Conservation (phyloP, 1,140 invertebrate species). For the Tetragnatha versicolor region DNA sequence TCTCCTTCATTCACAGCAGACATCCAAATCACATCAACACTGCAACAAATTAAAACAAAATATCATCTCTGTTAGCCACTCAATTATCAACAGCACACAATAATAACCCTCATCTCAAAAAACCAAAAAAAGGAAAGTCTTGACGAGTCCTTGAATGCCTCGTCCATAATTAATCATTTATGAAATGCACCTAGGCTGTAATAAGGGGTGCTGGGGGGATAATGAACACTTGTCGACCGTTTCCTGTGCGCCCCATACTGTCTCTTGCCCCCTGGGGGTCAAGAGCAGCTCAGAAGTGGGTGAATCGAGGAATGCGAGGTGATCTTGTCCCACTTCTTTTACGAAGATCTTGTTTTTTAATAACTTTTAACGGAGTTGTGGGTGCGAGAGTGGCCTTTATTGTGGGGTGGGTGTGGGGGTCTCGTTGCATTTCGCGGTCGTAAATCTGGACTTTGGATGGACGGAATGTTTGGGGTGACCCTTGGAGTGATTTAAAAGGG, state of each 20-base stretch:
- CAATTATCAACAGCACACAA: no score
- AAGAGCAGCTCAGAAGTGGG: conserved; percentile 11
- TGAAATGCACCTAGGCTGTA: conserved; percentile 48
- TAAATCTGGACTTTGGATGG: conserved; percentile 3
- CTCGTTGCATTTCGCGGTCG: conserved; percentile 17
- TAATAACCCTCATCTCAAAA: neutral
- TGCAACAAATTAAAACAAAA: no score
- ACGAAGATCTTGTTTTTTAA: conserved; percentile 22
- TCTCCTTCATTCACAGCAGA: no score
- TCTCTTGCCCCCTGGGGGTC: conserved; percentile 28
- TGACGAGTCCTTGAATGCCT: conserved; percentile 18
- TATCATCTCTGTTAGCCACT: no score
- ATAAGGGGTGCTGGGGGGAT: conserved; percentile 41
- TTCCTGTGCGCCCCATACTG: conserved; percentile 48
- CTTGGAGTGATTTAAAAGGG: neutral
- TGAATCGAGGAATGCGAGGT: conserved; percentile 22
- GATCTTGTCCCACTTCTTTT: neutral
- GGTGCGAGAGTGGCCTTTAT: no score
- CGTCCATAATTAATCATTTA: conserved; percentile 50
- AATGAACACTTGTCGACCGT: conserved; percentile 48
- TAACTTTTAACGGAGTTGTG: no score
- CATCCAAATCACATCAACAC: no score
- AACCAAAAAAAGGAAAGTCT: neutral
- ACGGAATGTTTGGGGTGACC: neutral
- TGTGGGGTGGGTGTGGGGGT: no score